Conservation (phyloP, 2,113 vertebrate species). For the Brachirus orientalis region DNA sequence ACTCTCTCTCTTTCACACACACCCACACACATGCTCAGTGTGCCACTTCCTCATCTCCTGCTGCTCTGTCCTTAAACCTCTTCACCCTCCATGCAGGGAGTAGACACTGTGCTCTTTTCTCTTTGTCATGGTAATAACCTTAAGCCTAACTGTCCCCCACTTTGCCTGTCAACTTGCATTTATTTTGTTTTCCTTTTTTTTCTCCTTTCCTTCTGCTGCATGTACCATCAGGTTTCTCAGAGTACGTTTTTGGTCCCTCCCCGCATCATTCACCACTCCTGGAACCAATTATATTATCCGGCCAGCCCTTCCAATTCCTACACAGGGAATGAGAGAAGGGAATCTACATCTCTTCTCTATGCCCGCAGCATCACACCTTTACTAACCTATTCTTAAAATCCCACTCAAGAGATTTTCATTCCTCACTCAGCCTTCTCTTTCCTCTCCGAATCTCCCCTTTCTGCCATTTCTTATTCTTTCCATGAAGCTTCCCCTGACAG, state of each 20-base stretch:
- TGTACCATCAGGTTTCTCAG: slow-evolving; percentile 74
- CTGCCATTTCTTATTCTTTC: slow-evolving; percentile 52
- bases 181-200: slow-evolving; percentile 77
- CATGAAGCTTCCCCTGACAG: slow-evolving; percentile 60
- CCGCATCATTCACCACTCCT: slow-evolving; percentile 68
- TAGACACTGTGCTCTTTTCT: slow-evolving; percentile 74
- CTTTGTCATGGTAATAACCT: slow-evolving; percentile 84
- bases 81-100: slow-evolving; percentile 76
- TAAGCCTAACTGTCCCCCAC: slow-evolving; percentile 82
- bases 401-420: slow-evolving; percentile 55
- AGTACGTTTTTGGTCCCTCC: slow-evolving; percentile 67
- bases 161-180: slow-evolving; percentile 84
- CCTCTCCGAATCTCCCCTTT: slow-evolving; percentile 23
- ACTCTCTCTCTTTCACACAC: slow-evolving; percentile 1
- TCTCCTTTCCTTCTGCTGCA: slow-evolving; percentile 64
- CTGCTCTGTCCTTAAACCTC: slow-evolving; percentile 80
- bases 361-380: slow-evolving; percentile 68
- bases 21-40: slow-evolving; percentile 56
- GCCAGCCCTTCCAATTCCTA: slow-evolving; percentile 61
- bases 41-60: slow-evolving; percentile 82
- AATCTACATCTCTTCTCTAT: slow-evolving; percentile 57
- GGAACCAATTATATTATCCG: slow-evolving; percentile 81
- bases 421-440: slow-evolving; percentile 16
- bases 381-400: slow-evolving; percentile 57
- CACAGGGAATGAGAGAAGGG: slow-evolving; percentile 43